phyloP scores from a whole-genome alignment of 2,888 invertebrate species.

The Cistogaster globosa region DNA sequence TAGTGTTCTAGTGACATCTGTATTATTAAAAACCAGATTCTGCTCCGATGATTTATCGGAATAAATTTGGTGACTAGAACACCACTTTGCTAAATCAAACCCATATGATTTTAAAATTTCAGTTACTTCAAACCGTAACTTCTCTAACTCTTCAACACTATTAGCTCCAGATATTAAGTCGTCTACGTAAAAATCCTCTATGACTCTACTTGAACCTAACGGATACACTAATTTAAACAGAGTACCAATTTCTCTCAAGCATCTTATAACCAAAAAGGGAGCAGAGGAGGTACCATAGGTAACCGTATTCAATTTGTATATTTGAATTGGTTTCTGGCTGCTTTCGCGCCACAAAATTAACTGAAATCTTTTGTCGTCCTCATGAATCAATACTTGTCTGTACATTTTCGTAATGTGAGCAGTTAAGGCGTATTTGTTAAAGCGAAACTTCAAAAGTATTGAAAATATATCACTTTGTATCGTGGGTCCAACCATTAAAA shows the following conservation, averaged over 20 bases:
- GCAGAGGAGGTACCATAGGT: conserved; percentile 26
- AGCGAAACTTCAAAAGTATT: conserved; percentile 11
- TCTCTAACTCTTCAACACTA: conserved; percentile 4
- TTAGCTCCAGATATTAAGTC: conserved; percentile 56
- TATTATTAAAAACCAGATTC: conserved; percentile 35
- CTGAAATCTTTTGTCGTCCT: conserved; percentile 47
- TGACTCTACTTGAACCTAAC: conserved; percentile 24
- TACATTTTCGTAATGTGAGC: conserved; percentile 60
- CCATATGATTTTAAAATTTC: conserved; percentile 44
- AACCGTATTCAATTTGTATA: conserved; percentile 45
- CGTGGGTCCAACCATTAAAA: conserved; percentile 63
- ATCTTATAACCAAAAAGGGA: conserved; percentile 42
- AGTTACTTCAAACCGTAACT: conserved; percentile 26
- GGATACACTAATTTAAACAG: background rate
- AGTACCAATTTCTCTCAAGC: conserved; percentile 23
- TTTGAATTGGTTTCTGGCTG: conserved; percentile 9
- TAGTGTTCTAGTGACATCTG: conserved; percentile 46
- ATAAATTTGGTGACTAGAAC: conserved; percentile 30
- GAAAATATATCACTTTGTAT: conserved; percentile 60
- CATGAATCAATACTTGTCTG: conserved; percentile 43
- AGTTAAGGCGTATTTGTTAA: conserved; percentile 38
- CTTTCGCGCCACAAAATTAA: conserved; percentile 55
- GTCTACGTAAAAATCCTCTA: conserved; percentile 53
- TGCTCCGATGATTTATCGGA: conserved; percentile 16
- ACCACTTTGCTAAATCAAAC: conserved; percentile 58